A percentile compares a stretch with the other conserved stretches of the same genome.
phyloP scores from a whole-genome alignment of 2,797 vertebrate genomes.

The Xenops minutus region DNA sequence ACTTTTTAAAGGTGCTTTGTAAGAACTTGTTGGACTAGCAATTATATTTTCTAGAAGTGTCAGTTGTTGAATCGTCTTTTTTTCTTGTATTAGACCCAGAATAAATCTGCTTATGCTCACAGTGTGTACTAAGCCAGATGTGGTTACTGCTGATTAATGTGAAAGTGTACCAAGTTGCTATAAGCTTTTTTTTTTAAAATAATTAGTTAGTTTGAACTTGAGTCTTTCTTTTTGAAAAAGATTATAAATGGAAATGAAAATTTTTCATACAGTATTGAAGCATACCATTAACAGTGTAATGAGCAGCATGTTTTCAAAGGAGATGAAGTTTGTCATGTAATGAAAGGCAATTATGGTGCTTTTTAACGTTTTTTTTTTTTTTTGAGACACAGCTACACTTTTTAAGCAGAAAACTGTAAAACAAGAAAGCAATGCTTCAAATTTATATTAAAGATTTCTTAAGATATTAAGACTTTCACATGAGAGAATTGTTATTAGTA shows the following conservation, averaged over 20 bases:
- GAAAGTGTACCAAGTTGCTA: background rate
- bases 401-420: background rate
- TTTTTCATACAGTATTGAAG: background rate
- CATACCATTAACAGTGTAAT: background rate
- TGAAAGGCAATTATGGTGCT: background rate
- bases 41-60: background rate
- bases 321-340: background rate
- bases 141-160: background rate
- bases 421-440: background rate
- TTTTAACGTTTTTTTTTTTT: background rate
- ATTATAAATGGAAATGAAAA: background rate
- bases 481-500: background rate
- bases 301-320: background rate
- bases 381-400: background rate
- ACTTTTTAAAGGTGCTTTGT: background rate
- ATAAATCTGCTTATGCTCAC: background rate
- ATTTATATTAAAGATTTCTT: background rate
- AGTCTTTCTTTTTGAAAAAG: background rate
- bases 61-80: background rate
- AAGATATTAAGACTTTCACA: background rate
- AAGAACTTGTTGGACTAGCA: background rate
- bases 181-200: background rate
- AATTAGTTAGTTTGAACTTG: background rate
- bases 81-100: background rate
- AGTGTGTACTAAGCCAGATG: background rate